Evolutionary conservation across 92 coral and sea anemone species (phyloP).

Genomic region (Ricordea florida): DNA sequence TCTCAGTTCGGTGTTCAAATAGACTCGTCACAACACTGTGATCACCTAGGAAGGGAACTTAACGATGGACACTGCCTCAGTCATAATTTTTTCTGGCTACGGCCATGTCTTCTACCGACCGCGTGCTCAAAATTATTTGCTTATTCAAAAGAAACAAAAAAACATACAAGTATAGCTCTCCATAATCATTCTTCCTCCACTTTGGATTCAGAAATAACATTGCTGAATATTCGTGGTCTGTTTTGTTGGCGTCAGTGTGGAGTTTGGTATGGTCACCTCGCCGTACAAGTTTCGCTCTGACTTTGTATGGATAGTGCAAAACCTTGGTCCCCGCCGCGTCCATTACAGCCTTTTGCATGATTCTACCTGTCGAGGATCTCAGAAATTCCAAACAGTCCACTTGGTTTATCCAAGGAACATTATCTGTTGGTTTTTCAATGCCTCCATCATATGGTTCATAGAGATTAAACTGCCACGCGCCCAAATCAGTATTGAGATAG

Average conservation of each 20-base stretch:
- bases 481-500: constrained; percentile 57
- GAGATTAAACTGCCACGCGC: constrained; percentile 84
- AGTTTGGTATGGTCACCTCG: constrained; percentile 88
- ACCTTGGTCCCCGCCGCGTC: constrained; percentile 66
- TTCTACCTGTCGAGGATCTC: constrained; percentile 56
- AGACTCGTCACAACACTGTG: too few relatives aligned
- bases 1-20: too few relatives aligned
- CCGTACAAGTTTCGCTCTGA: constrained; percentile 78
- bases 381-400: constrained; percentile 75
- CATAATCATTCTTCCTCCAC: constrained; percentile 93
- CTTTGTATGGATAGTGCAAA: constrained; percentile 80
- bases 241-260: constrained; percentile 65
- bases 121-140: too few relatives aligned
- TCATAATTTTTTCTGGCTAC: too few relatives aligned
- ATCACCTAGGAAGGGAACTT: too few relatives aligned
- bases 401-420: constrained; percentile 90
- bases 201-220: constrained; percentile 74
- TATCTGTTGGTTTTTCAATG: constrained; percentile 61
- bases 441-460: constrained; percentile 85
- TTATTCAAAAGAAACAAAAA: not conserved
- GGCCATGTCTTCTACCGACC: too few relatives aligned
- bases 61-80: too few relatives aligned
- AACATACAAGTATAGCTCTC: constrained; percentile 96
- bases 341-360: constrained; percentile 79
- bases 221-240: constrained; percentile 81